Percentiles rank a stretch among this genome's conserved stretches.
phyloP scores from a whole-genome alignment of 2,888 invertebrate species.

The Cataglyphis cursor region DNA sequence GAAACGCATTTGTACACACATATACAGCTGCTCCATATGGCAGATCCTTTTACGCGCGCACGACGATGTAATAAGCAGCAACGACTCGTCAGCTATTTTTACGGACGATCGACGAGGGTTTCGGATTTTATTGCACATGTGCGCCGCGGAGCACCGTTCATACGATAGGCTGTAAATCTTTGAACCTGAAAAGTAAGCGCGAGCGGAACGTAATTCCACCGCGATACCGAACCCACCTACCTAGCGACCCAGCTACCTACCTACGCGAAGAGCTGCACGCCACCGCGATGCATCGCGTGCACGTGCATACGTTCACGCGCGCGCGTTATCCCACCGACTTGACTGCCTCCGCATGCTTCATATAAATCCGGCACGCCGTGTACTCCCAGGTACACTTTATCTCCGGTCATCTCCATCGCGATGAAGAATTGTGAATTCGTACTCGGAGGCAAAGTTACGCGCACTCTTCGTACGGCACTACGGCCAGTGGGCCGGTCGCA shows the following conservation, averaged over 20 bases:
- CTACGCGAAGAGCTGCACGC: conserved; percentile 41
- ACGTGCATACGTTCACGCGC: background rate
- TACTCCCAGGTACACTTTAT: conserved; percentile 62
- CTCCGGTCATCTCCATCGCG: conserved; percentile 72
- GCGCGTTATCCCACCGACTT: conserved; percentile 41
- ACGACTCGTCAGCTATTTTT: conserved; percentile 64
- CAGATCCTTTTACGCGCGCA: conserved; percentile 9
- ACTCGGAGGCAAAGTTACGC: conserved; percentile 65
- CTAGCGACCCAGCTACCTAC: conserved; percentile 71
- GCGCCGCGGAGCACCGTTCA: conserved; percentile 2
- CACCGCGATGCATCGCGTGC: conserved; percentile 20
- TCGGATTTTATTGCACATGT: conserved; percentile 68
- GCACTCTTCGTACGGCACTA: conserved; percentile 40
- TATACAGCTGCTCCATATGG: background rate
- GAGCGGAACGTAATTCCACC: conserved; percentile 59
- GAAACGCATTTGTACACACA: conserved; percentile 14
- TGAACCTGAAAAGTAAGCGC: conserved; percentile 38
- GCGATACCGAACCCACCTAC: conserved; percentile 67
- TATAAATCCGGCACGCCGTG: conserved; percentile 30
- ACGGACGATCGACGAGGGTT: conserved; percentile 66
- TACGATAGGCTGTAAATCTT: conserved; percentile 56
- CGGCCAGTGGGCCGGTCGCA: conserved; percentile 44
- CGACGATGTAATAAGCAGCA: conserved; percentile 37
- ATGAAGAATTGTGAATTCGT: conserved; percentile 76
- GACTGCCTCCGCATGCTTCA: conserved; percentile 42